Evolutionary conservation across 2,888 invertebrate genomes (phyloP).

Genomic region (Chymomyza procnemis): DNA sequence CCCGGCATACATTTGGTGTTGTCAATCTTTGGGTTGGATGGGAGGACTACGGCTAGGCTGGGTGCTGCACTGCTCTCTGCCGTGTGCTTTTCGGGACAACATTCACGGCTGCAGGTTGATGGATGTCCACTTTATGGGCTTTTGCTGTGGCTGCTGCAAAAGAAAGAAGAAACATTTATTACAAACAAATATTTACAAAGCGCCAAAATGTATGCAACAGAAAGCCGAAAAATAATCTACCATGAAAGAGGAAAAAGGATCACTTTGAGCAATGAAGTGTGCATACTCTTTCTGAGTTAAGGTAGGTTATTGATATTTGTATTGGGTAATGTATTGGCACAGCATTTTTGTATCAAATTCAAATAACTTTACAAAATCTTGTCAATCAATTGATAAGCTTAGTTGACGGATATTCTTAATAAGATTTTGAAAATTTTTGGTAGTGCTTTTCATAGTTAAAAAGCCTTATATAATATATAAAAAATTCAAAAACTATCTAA

Average conservation of each 20-base stretch:
- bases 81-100: slow-evolving; percentile 38
- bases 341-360: no score
- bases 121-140: slow-evolving; percentile 10
- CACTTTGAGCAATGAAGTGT: neutral
- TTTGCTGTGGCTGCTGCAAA: neutral
- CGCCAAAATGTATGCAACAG: neutral
- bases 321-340: no score
- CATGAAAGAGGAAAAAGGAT: no score
- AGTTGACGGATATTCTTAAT: no score
- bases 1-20: slow-evolving; percentile 57
- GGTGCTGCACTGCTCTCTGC: slow-evolving; percentile 14
- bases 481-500: no score
- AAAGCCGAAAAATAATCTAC: neutral
- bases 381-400: no score
- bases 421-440: no score
- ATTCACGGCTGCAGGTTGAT: slow-evolving; percentile 38
- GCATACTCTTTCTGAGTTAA: neutral
- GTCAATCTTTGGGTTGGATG: slow-evolving; percentile 6
- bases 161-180: slow-evolving; percentile 44
- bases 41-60: neutral
- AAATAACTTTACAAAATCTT: no score
- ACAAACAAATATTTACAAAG: slow-evolving; percentile 40
- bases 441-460: no score
- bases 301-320: neutral
- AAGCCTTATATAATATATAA: no score